phyloP scores from a whole-genome alignment of 2,888 invertebrate species.

The Petrolisthes cinctipes region DNA sequence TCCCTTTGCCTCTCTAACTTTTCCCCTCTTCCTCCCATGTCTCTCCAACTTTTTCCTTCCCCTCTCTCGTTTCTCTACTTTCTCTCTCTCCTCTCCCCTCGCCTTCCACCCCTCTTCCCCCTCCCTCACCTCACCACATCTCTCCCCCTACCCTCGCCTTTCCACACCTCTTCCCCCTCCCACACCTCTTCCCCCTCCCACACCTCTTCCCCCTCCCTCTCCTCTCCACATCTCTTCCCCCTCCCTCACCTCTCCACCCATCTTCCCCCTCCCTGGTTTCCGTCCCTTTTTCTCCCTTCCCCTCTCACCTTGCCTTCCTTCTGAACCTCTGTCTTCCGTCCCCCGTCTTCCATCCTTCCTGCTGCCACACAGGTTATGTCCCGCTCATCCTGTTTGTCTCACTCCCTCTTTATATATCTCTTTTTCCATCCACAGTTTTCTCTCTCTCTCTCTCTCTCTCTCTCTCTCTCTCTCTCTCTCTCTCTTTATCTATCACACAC shows the following conservation, averaged over 20 bases:
- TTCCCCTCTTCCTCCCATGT: background rate
- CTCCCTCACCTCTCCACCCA: background rate
- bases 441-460: background rate
- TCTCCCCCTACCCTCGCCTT: background rate
- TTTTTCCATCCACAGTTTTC: background rate
- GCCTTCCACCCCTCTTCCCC: background rate
- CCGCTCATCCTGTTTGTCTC: background rate
- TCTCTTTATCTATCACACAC: background rate
- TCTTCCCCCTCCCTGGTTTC: background rate
- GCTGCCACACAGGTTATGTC: background rate
- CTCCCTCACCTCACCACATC: background rate
- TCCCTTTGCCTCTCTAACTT: background rate
- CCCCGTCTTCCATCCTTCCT: no score
- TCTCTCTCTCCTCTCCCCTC: background rate
- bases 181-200: background rate
- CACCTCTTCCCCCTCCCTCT: background rate
- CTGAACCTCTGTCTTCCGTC: no score
- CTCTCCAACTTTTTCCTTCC: background rate
- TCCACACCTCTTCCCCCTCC: background rate
- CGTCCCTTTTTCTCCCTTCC: no score
- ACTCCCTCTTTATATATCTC: background rate
- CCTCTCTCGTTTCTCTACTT: background rate
- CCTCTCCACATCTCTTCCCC: background rate
- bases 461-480: background rate
- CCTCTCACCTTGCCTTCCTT: no score